A percentile compares a stretch with the other conserved stretches of the same genome.
Conservation (phyloP, 2,113 vertebrate genomes). For the Oryzias melastigma region DNA sequence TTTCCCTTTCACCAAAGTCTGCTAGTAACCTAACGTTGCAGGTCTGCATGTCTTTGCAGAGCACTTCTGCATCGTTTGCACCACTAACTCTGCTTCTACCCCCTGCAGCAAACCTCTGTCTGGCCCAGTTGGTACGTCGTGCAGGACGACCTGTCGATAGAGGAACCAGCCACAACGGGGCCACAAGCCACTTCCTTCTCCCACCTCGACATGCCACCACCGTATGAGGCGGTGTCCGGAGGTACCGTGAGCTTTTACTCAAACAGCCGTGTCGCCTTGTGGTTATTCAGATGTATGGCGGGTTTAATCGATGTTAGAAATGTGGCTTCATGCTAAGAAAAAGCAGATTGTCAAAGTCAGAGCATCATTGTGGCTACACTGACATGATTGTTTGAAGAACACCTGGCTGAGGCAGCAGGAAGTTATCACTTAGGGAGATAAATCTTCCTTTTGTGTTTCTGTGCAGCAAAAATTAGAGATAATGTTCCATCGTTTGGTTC, state of each 20-base stretch:
- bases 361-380: too few relatives aligned
- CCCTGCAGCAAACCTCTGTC: constrained; percentile 74
- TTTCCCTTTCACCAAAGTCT: background rate
- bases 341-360: too few relatives aligned
- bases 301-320: too few relatives aligned
- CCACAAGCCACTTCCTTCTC: constrained; percentile 79
- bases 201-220: constrained; percentile 82
- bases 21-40: background rate
- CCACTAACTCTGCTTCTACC: constrained; percentile 12
- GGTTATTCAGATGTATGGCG: too few relatives aligned
- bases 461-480: too few relatives aligned
- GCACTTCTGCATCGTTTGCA: background rate
- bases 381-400: too few relatives aligned
- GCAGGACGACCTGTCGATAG: constrained; percentile 79
- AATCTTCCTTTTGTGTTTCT: too few relatives aligned
- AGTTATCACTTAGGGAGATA: too few relatives aligned
- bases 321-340: too few relatives aligned
- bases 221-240: constrained; percentile 81
- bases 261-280: background rate
- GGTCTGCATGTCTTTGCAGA: background rate
- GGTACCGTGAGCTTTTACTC: constrained; percentile 54
- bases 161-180: constrained; percentile 76
- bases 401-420: too few relatives aligned
- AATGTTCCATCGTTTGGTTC: too few relatives aligned
- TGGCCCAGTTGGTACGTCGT: constrained; percentile 83